These are phyloP conservation scores for Centrocercus urophasianus DNA, from an alignment of 2,113 vertebrate species.

Conservation along the genomic window DNA sequence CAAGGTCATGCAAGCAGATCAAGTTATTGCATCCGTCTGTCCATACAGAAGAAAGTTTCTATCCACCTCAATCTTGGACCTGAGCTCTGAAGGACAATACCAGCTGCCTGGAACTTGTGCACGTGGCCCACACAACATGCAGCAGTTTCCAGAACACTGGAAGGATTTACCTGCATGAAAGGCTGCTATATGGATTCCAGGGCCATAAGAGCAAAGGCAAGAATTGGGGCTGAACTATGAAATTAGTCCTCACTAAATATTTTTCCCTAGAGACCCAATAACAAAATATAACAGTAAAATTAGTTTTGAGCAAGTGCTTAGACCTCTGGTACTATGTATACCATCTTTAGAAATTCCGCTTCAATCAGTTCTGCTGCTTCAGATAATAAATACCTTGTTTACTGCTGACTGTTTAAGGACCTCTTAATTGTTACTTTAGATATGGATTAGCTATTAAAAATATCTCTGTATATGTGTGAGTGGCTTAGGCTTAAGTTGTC, in stretches of 20 bases:
- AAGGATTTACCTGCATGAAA: background rate
- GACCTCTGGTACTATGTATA: background rate
- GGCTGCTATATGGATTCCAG: background rate
- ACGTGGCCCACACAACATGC: background rate
- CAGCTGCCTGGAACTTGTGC: constrained; percentile 1
- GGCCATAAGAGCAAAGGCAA: background rate
- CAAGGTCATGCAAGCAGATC: constrained; percentile 32
- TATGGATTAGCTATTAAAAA: background rate
- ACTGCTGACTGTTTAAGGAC: background rate
- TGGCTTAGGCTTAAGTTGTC: background rate
- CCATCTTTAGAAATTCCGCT: background rate
- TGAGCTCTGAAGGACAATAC: background rate
- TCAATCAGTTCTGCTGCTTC: background rate
- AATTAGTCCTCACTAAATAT: background rate
- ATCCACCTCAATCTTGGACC: background rate
- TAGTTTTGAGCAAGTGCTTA: constrained; percentile 21
- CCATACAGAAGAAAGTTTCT: background rate
- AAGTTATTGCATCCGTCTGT: constrained; percentile 8
- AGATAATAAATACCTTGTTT: background rate
- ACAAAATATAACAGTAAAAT: background rate
- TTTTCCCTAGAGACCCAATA: background rate
- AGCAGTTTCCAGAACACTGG: background rate
- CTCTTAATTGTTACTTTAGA: background rate
- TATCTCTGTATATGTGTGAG: background rate
- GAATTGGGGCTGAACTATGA: background rate